A percentile compares a stretch with the other conserved stretches of the same genome.
Evolutionary conservation across 1,140 invertebrate species (phyloP).

Genomic region (Mylabris phalerata): DNA sequence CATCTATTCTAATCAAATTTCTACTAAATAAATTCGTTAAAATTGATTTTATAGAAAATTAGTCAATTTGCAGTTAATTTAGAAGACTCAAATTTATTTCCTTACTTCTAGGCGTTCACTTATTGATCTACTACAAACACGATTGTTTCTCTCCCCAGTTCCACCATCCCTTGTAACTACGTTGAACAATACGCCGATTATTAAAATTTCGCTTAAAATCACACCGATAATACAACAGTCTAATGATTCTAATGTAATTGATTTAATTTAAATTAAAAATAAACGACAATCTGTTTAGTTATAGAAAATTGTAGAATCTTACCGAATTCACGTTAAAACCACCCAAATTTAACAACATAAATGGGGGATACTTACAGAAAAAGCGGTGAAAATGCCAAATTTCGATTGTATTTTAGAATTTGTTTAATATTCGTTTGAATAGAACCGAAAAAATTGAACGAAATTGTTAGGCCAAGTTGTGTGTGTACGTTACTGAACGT

Average conservation of each 20-base stretch:
- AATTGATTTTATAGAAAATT: too few species aligned
- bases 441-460: not conserved
- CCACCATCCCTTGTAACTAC: slow-evolving; percentile 11
- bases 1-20: not conserved
- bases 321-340: too few species aligned
- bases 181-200: not conserved
- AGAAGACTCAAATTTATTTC: not conserved
- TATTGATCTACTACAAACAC: slow-evolving; percentile 4
- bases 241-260: not conserved
- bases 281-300: too few species aligned
- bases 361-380: too few species aligned
- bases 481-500: not conserved
- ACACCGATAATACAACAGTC: slow-evolving; percentile 1
- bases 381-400: too few species aligned
- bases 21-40: too few species aligned
- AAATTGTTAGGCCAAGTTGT: slow-evolving; percentile 11
- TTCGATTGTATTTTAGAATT: too few species aligned
- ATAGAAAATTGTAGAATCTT: too few species aligned
- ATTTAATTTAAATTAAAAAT: too few species aligned
- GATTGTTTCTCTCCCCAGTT: slow-evolving; percentile 5
- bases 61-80: too few species aligned
- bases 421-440: too few species aligned
- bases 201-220: not conserved
- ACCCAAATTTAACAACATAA: too few species aligned
- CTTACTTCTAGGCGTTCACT: not conserved